phyloP scores from a whole-genome alignment of 1,140 invertebrate genomes.

The Tetramorium simillimum region DNA sequence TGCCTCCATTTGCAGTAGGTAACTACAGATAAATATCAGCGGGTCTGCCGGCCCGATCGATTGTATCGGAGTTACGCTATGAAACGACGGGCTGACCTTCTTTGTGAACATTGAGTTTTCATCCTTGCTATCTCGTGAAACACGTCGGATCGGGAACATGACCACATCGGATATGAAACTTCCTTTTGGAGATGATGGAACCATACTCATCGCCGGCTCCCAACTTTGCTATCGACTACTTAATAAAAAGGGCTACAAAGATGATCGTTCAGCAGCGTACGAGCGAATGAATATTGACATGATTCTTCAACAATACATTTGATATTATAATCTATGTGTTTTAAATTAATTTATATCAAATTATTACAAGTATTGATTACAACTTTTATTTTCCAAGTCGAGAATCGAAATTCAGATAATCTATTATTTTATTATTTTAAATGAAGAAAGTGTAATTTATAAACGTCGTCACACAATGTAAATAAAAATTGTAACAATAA shows the following conservation, averaged over 20 bases:
- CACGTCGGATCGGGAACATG: constrained; percentile 27
- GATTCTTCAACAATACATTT: neutral
- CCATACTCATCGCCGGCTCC: neutral
- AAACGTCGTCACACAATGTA: neutral
- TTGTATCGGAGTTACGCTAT: constrained; percentile 5
- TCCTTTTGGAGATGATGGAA: constrained; percentile 61
- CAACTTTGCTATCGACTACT: constrained; percentile 2
- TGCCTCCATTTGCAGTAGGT: constrained; percentile 29
- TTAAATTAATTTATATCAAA: neutral
- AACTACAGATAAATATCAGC: constrained; percentile 47
- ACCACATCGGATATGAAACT: constrained; percentile 72
- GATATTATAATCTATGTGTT: neutral
- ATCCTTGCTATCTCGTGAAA: constrained; percentile 2
- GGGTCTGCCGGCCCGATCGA: constrained; percentile 10
- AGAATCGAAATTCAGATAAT: neutral
- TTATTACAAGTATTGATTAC: neutral
- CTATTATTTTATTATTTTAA: constrained; percentile 5
- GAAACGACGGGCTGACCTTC: constrained; percentile 32
- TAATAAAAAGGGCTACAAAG: neutral
- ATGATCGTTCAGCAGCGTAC: neutral
- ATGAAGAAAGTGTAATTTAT: neutral
- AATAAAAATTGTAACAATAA: neutral
- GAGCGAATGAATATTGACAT: neutral
- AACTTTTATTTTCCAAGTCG: neutral
- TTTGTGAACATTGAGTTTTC: constrained; percentile 45